Evolutionary conservation across 37 sponge, comb jelly and placozoan species (phyloP), one percentile per base, ranked within the genome.

Genomic region (Halichondria panicea): DNA sequence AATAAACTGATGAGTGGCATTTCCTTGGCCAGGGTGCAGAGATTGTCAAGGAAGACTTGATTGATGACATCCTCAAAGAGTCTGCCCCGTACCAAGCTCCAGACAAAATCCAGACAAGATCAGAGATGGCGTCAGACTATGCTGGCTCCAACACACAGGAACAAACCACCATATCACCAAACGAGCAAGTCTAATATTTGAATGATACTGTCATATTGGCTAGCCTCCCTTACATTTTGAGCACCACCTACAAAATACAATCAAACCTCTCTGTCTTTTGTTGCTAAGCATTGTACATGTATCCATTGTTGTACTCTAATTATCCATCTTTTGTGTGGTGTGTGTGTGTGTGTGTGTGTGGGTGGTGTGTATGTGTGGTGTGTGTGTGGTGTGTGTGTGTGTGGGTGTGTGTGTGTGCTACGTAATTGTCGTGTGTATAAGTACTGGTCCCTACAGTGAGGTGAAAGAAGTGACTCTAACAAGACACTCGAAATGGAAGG

Each of bases 1-100:
- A 21, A 18, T 21, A 18, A n/a, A 48, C 18, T 42, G 44, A 18
- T 2, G 19, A 27, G 2, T 43, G 44, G 21, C 13, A 12, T 67
- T 0, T 33, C 41, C 56, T 32, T 52, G 35, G 8, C 0, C 30
- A 90, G 84, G 88, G 93, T 68, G 93, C 74, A 36, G 65, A 68
- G 19, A 52, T 60, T 7, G 82, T 92, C 13, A 87, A 87, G 44
- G 85, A 87, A 60, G 93, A 92, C 24, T 43, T 92, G 34, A 38
- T 92, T 2, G 93, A 92, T 71, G 93, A 92, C 27, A 72, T 87
- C 44, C 55, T 87, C 53, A 67, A 80, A 46, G 70, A 84, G 38
- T 87, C 93, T 33, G 69, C 38, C 31, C 93, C 93, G 6, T 92
- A 92, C 55, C 40, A 84, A 63, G 39, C 81, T 25, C 93, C 93